A percentile compares a stretch with the other conserved stretches of the same genome.
phyloP scores from a whole-genome alignment of 2,888 invertebrate genomes.

The Orchesellides sinensis region DNA sequence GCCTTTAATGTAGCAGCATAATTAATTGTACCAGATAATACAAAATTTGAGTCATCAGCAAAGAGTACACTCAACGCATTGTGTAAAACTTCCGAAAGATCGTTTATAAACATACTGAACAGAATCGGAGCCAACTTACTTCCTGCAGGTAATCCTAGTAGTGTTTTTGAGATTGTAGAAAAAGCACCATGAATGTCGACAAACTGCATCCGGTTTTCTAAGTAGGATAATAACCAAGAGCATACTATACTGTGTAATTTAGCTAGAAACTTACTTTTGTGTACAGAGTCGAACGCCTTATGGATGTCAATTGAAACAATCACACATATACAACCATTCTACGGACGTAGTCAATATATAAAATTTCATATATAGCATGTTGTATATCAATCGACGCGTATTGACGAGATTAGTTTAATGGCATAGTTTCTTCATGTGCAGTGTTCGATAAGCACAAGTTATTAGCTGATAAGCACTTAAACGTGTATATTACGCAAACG shows the following conservation, averaged over 20 bases:
- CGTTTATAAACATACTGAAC: not conserved
- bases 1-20: not conserved
- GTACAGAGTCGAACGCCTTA: conserved; percentile 42
- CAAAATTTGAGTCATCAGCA: conserved; percentile 18
- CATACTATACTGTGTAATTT: conserved; percentile 26
- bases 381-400: no score
- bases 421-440: no score
- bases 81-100: not conserved
- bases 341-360: conserved; percentile 29
- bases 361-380: no score
- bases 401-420: no score
- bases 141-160: conserved; percentile 8
- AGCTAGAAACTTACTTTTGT: conserved; percentile 21
- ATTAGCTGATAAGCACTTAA: no score
- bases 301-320: conserved; percentile 31
- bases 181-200: not conserved
- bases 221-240: conserved; percentile 30
- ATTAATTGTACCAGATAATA: not conserved
- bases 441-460: no score
- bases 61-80: not conserved
- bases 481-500: no score
- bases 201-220: conserved; percentile 35
- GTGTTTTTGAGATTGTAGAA: not conserved
- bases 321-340: conserved; percentile 6
- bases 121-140: not conserved